Base-by-base conservation (phyloP, 2,113 vertebrate genomes). In the Willisornis vidua region DNA sequence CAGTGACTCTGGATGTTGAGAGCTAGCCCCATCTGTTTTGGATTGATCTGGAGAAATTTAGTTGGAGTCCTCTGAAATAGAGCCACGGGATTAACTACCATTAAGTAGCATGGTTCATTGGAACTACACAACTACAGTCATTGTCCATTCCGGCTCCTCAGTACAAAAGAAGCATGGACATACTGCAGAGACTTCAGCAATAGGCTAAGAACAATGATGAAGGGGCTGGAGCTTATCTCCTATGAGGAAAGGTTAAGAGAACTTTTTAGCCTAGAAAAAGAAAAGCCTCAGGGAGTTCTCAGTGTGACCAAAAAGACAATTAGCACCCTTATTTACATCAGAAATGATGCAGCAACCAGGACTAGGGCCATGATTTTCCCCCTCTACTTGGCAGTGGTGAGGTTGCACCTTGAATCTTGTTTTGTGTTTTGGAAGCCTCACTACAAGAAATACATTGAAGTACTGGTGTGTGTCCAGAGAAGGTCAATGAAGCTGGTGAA, bases 321-420 rank as follows among this genome's bases (percentile, higher is more conserved):
- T 48, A 87, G 8, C 23, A 24, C 46, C 15, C 41, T 54, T 78
- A 23, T 12, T 54, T 48, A 16, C 41, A 6, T n/a, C 8, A 55
- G 29, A 55, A 55, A 41, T 7, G 9, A 5, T 16, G 11, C 16
- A 17, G 7, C 18, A 35, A 83, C 25, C 7, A 55, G n/a, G 24
- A 62, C 19, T 14, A 61, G 28, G 13, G 39, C 16, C 23, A 9
- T 20, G 39, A n/a, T 18, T 0, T 0, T 25, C 4, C 4, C 12
- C 8, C 46, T 29, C 9, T 9, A 19, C 54, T 55, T 0, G 0
- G 14, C 31, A 28, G n/a, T 57, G 25, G 35, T 62, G 18, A 70
- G 35, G 54, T n/a, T 0, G 0, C 24, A 48, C 7, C 10, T 48
- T 15, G 26, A 74, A 39, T 46, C 7, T 15, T 51, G 25, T 12